phyloP scores from a whole-genome alignment of 2,888 invertebrate species.

The Blastobasis adustella region DNA sequence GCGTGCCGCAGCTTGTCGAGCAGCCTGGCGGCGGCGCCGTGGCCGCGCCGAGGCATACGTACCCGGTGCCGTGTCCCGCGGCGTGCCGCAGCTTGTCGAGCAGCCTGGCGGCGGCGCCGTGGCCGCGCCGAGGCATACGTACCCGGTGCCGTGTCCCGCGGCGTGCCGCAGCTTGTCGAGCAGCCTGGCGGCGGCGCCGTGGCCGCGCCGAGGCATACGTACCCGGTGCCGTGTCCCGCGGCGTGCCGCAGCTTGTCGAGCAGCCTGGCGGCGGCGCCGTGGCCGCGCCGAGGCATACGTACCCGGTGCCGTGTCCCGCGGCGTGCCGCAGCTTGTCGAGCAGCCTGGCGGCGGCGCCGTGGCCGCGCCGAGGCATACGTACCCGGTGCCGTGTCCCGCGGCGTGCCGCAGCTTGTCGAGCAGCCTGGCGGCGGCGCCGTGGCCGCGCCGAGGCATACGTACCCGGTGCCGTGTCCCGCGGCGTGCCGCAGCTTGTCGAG shows the following conservation, averaged over 20 bases:
- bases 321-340: constrained; percentile 87
- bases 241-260: constrained; percentile 87
- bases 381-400: constrained; percentile 30
- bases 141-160: constrained; percentile 30
- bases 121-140: no score
- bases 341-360: constrained; percentile 91
- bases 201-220: no score
- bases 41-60: no score
- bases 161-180: constrained; percentile 87
- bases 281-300: no score
- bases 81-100: constrained; percentile 87
- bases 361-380: no score
- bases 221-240: constrained; percentile 30
- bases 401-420: constrained; percentile 87
- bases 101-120: constrained; percentile 91
- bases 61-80: constrained; percentile 30
- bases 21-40: constrained; percentile 91
- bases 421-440: constrained; percentile 91
- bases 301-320: constrained; percentile 30
- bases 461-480: constrained; percentile 30
- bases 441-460: no score
- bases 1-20: constrained; percentile 87
- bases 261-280: constrained; percentile 91
- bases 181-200: constrained; percentile 91
- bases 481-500: constrained; percentile 87